Conservation (phyloP, 2,797 vertebrate genomes). For the Margarornis squamiger region DNA sequence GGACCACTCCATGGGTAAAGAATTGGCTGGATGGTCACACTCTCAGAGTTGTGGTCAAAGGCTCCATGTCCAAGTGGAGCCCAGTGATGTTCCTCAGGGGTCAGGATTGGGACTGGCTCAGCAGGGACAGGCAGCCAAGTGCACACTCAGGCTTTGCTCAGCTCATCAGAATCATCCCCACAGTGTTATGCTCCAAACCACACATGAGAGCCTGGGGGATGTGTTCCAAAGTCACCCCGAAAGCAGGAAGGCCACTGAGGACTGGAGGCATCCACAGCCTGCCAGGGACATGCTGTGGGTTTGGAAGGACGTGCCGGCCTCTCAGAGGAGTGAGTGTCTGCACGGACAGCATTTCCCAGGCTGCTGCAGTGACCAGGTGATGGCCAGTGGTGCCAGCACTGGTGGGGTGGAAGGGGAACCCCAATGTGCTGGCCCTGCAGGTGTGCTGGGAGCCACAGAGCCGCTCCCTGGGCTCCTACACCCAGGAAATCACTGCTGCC, state of each 20-base stretch:
- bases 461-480: accelerated
- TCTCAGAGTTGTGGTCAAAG: neutral
- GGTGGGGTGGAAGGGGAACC: neutral
- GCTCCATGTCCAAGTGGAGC: neutral
- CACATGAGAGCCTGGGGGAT: accelerated
- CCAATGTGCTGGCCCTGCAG: accelerated
- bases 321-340: neutral
- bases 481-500: accelerated
- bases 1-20: neutral
- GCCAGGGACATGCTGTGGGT: neutral
- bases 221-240: neutral
- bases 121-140: neutral
- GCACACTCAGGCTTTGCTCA: neutral
- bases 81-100: neutral
- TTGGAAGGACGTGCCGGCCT: accelerated
- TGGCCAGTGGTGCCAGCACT: neutral
- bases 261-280: neutral
- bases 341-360: accelerated
- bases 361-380: neutral
- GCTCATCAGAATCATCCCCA: neutral
- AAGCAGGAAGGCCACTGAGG: neutral
- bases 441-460: neutral
- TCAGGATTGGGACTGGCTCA: accelerated
- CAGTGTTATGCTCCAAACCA: accelerated
- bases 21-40: neutral